A percentile compares a stretch with the other conserved stretches of the same genome.
These are phyloP conservation scores for Hyla sarda DNA, from an alignment of 2,113 vertebrate genomes.

Conservation along the genomic window DNA sequence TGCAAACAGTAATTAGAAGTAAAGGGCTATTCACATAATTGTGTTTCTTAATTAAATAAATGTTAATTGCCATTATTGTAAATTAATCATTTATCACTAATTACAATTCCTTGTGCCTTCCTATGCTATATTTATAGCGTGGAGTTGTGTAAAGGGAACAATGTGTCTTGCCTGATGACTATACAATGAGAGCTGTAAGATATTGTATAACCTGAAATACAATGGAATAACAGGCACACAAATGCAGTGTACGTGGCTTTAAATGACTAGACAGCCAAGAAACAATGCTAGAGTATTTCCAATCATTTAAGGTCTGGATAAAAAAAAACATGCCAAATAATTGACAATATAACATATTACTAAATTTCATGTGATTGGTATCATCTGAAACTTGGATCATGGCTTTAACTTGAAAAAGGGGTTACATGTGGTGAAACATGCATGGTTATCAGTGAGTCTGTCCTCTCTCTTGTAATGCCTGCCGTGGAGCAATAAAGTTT, in stretches of 20 bases:
- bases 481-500: too few relatives aligned
- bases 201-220: background rate
- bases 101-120: conserved; percentile 8
- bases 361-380: too few relatives aligned
- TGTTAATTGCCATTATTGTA: conserved; percentile 30
- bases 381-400: too few relatives aligned
- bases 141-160: background rate
- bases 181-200: background rate
- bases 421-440: too few relatives aligned
- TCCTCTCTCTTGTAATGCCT: too few relatives aligned
- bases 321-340: background rate
- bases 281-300: too few relatives aligned
- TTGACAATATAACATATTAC: too few relatives aligned
- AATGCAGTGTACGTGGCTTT: background rate
- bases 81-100: conserved; percentile 51
- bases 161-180: conserved; percentile 1
- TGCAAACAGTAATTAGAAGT: conserved; percentile 35
- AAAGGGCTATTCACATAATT: conserved; percentile 31
- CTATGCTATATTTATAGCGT: conserved; percentile 22
- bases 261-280: background rate
- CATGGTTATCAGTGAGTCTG: too few relatives aligned
- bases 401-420: too few relatives aligned
- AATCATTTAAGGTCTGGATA: background rate
- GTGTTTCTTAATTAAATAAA: conserved; percentile 44
- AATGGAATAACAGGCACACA: background rate